phyloP scores from a whole-genome alignment of 2,797 vertebrate genomes.

The Ammospiza maritima region DNA sequence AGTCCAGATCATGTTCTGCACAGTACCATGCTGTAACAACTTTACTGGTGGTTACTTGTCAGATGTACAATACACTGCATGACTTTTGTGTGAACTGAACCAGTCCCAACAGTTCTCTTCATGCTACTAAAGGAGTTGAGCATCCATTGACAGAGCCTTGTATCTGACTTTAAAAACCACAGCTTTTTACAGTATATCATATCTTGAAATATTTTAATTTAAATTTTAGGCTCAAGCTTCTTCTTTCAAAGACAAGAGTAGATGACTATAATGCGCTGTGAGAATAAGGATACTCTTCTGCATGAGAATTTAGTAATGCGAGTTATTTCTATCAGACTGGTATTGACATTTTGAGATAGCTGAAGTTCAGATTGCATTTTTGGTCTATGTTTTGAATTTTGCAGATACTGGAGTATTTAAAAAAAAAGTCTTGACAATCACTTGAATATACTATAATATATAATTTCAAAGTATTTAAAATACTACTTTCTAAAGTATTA shows the following conservation, averaged over 20 bases:
- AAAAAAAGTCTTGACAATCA: neutral
- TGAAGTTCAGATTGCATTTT: neutral
- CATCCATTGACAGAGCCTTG: neutral
- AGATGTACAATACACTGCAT: neutral
- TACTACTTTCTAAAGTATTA: neutral
- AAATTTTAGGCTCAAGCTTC: neutral
- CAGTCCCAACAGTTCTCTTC: conserved; percentile 15
- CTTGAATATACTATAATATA: neutral
- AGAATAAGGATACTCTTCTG: neutral
- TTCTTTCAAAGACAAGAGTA: neutral
- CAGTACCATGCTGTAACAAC: conserved; percentile 3
- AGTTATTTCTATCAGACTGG: neutral
- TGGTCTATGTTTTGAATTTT: neutral
- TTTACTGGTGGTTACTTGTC: conserved; percentile 24
- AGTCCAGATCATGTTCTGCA: conserved; percentile 27
- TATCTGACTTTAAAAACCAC: neutral
- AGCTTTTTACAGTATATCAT: neutral
- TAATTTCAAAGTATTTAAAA: neutral
- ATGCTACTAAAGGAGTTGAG: conserved; percentile 17
- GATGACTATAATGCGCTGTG: neutral
- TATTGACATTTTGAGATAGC: neutral
- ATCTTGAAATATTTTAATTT: neutral
- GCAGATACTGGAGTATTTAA: neutral
- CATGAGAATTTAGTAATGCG: neutral
- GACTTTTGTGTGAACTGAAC: conserved; percentile 35